A percentile compares a stretch with the other conserved stretches of the same genome.
Evolutionary conservation across 2,797 vertebrate species (phyloP).

Genomic region (Sebastes kiyomatsui): DNA sequence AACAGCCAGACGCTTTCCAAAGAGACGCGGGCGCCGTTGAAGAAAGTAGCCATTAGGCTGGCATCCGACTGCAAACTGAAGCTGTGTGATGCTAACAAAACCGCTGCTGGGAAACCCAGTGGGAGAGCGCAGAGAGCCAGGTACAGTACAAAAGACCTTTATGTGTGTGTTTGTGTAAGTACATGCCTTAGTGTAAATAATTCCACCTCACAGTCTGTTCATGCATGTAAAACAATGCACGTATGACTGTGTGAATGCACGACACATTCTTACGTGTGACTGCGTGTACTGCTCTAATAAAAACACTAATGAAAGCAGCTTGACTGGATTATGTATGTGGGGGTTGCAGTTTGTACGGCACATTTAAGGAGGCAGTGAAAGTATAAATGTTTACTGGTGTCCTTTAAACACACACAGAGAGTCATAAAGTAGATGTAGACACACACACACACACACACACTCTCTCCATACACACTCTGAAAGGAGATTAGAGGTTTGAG

Average conservation of each 20-base stretch:
- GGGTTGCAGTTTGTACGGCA: too few species aligned
- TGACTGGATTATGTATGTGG: neutral
- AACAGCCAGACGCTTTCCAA: neutral
- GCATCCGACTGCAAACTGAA: too few species aligned
- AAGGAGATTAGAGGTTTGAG: neutral
- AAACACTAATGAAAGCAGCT: conserved; percentile 5
- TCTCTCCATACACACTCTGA: neutral
- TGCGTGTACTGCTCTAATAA: neutral
- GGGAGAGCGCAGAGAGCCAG: neutral
- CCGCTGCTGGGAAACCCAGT: neutral
- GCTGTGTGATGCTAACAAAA: neutral
- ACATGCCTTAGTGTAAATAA: neutral
- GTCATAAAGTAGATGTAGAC: neutral
- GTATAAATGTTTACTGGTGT: conserved; percentile 1
- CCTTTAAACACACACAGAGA: neutral
- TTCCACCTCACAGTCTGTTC: neutral
- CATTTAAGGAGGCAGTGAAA: neutral
- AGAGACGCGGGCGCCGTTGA: neutral
- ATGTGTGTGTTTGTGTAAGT: neutral
- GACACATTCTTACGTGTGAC: neutral
- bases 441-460: neutral
- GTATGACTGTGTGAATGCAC: neutral
- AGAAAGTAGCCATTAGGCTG: neutral
- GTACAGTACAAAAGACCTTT: neutral
- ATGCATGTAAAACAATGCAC: neutral